A percentile compares a stretch with the other conserved stretches of the same genome.
These are phyloP conservation scores for Meloidogyne exigua DNA, from an alignment of 1,140 invertebrate genomes.

Conservation along the genomic window DNA sequence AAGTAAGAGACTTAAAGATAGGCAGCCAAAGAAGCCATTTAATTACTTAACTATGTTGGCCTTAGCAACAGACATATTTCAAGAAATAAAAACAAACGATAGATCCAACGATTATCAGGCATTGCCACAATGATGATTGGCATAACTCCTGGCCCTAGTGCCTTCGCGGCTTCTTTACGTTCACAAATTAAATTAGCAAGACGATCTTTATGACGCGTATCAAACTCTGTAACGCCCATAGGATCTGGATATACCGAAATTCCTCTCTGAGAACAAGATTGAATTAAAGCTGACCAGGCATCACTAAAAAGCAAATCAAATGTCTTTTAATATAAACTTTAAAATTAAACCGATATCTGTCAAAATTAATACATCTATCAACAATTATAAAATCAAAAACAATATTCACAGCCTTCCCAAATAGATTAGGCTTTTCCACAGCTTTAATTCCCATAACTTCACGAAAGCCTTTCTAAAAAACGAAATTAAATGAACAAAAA, in stretches of 20 bases:
- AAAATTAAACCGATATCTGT: not conserved
- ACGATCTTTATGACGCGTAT: not conserved
- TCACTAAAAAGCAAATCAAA: not conserved
- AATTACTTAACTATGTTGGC: no score
- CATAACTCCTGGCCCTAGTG: not conserved
- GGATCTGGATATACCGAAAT: not conserved
- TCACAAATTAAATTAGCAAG: not conserved
- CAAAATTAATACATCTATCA: not conserved
- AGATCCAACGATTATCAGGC: not conserved
- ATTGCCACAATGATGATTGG: not conserved
- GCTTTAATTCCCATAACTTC: not conserved
- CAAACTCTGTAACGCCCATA: not conserved
- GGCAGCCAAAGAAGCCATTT: no score
- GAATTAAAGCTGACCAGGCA: not conserved
- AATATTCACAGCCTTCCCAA: not conserved
- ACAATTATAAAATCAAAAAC: not conserved
- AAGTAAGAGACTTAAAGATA: no score
- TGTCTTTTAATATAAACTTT: no score
- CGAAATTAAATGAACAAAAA: not conserved
- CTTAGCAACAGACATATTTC: no score
- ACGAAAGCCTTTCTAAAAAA: not conserved
- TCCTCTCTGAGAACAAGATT: not conserved
- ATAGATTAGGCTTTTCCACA: not conserved
- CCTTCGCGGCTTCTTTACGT: not conserved
- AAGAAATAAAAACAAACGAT: constrained; percentile 5